These are phyloP conservation scores for Monopterus albus DNA, from an alignment of 2,113 vertebrate species.

Conservation along the genomic window DNA sequence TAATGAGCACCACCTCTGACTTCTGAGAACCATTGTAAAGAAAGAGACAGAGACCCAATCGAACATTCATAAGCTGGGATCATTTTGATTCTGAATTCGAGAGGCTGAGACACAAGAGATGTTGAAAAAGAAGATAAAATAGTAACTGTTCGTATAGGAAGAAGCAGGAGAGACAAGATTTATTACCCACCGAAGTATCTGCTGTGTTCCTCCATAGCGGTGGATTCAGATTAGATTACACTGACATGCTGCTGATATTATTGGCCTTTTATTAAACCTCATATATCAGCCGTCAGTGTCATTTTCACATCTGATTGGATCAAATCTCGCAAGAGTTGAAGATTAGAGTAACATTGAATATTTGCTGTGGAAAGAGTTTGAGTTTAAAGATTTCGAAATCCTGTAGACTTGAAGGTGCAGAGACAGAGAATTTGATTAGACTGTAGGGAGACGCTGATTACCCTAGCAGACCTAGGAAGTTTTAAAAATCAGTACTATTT, in stretches of 20 bases:
- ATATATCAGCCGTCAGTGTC: neutral
- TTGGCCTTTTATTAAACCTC: conserved; percentile 31
- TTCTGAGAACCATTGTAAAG: neutral
- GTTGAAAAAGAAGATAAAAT: neutral
- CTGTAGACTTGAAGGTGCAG: too few relatives aligned
- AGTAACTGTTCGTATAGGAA: neutral
- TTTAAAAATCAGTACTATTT: too few relatives aligned
- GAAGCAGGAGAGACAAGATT: neutral
- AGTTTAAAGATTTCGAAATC: neutral
- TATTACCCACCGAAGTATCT: neutral
- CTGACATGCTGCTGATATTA: neutral
- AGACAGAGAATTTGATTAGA: too few relatives aligned
- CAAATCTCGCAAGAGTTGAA: neutral
- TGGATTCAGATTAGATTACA: conserved; percentile 7
- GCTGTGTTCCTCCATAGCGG: neutral
- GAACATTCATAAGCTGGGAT: neutral
- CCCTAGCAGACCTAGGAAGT: too few relatives aligned
- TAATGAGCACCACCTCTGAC: neutral
- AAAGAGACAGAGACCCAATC: neutral
- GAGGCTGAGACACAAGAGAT: neutral
- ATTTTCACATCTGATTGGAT: neutral
- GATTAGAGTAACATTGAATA: neutral
- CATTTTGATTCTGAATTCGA: neutral
- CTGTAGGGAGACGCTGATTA: too few relatives aligned
- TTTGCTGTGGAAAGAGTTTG: neutral